Evolutionary conservation across 2,888 invertebrate species (phyloP).

Genomic region (Plagodis dolabraria): DNA sequence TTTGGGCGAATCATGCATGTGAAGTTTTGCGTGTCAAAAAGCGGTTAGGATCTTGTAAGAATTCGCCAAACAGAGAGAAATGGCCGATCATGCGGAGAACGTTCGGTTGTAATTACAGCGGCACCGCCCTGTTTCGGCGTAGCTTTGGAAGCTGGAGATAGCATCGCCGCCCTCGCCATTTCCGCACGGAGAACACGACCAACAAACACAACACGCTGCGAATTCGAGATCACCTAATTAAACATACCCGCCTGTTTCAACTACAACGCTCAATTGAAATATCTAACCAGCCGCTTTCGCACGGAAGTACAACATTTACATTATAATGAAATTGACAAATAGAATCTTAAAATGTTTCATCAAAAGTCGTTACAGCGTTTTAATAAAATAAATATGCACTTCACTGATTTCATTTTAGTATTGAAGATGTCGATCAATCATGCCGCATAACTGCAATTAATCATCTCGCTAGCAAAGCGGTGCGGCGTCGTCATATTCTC

Average conservation of each 20-base stretch:
- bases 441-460: slow-evolving; percentile 67
- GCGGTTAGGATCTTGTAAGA: slow-evolving; percentile 68
- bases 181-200: slow-evolving; percentile 50
- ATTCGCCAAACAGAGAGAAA: slow-evolving; percentile 73
- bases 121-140: slow-evolving; percentile 68
- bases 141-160: slow-evolving; percentile 65
- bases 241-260: slow-evolving; percentile 44
- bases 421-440: slow-evolving; percentile 73
- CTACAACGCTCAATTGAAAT: slow-evolving; percentile 51
- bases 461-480: slow-evolving; percentile 63
- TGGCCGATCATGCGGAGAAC: slow-evolving; percentile 51
- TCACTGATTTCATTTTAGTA: slow-evolving; percentile 32
- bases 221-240: slow-evolving; percentile 74
- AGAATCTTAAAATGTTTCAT: slow-evolving; percentile 68
- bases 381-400: slow-evolving; percentile 53
- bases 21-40: slow-evolving; percentile 74
- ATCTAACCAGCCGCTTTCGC: slow-evolving; percentile 55
- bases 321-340: slow-evolving; percentile 70
- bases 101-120: slow-evolving; percentile 73
- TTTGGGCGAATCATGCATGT: slow-evolving; percentile 47
- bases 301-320: slow-evolving; percentile 61
- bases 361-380: slow-evolving; percentile 54
- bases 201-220: slow-evolving; percentile 46
- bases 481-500: slow-evolving; percentile 34
- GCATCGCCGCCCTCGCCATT: slow-evolving; percentile 60